These are phyloP conservation scores for Campoletis sonorensis DNA, from an alignment of 1,140 invertebrate species.

Conservation along the genomic window DNA sequence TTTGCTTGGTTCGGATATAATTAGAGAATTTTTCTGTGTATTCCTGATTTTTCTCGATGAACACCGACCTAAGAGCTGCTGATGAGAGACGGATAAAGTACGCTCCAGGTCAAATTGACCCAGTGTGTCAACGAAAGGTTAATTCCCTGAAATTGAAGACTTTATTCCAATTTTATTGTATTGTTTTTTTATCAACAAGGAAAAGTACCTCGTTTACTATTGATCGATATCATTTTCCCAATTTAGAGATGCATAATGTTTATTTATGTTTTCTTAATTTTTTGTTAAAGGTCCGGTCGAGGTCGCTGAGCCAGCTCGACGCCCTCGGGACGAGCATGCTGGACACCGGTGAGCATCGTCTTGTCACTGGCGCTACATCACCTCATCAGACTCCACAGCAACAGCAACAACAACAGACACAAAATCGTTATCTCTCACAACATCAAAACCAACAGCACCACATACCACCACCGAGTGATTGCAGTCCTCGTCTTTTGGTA, in stretches of 20 bases:
- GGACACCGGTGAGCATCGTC: constrained; percentile 71
- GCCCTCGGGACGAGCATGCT: constrained; percentile 79
- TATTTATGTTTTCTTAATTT: constrained; percentile 9
- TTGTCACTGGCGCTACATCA: constrained; percentile 59
- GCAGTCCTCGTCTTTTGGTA: constrained; percentile 70
- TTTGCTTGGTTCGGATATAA: too few relatives aligned
- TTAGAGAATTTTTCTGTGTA: too few relatives aligned
- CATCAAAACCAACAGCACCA: constrained; percentile 55
- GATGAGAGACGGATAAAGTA: too few relatives aligned
- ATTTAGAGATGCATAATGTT: constrained; percentile 4
- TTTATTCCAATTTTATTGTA: too few relatives aligned
- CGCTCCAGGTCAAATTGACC: too few relatives aligned
- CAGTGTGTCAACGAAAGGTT: too few relatives aligned
- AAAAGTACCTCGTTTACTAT: too few relatives aligned
- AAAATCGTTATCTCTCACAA: constrained; percentile 58
- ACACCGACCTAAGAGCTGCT: too few relatives aligned
- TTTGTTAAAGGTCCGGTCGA: constrained; percentile 79
- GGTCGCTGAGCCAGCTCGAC: constrained; percentile 81
- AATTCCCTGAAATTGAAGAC: too few relatives aligned
- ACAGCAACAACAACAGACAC: constrained; percentile 60
- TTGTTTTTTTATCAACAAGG: too few relatives aligned
- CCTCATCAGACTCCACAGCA: constrained; percentile 64
- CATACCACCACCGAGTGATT: constrained; percentile 57
- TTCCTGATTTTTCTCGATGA: too few relatives aligned
- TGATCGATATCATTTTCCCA: not conserved